Percentiles rank a stretch among this genome's conserved stretches.
phyloP scores from a whole-genome alignment of 1,140 invertebrate genomes.

The Yoshiicerus persimilis region DNA sequence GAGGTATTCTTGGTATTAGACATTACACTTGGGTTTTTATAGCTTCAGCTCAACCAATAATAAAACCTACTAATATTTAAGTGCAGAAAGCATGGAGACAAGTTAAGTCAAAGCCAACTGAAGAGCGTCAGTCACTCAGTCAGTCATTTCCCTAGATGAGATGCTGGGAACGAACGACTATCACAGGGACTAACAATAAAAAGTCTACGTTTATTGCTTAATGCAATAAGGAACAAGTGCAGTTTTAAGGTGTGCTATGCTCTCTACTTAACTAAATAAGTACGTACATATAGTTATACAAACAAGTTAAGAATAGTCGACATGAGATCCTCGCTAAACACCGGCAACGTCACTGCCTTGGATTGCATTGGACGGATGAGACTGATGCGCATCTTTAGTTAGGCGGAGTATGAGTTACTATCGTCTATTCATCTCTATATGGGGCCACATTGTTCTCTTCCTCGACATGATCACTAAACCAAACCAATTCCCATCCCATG shows the following conservation, averaged over 20 bases:
- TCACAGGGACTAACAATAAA: background rate
- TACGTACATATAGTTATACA: background rate
- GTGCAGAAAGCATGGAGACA: background rate
- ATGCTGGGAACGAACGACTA: background rate
- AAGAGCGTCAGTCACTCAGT: background rate
- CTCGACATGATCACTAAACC: background rate
- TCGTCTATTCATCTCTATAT: conserved; percentile 4
- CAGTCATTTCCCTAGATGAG: background rate
- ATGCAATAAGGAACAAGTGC: background rate
- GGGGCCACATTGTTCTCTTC: conserved; percentile 20
- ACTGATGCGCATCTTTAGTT: conserved; percentile 5
- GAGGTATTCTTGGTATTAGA: background rate
- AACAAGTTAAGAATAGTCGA: background rate
- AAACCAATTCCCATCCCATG: background rate
- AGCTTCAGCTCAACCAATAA: background rate
- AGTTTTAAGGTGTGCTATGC: background rate
- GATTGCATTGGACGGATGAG: background rate
- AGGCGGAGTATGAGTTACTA: conserved; percentile 21
- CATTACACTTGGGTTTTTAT: background rate
- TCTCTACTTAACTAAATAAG: background rate
- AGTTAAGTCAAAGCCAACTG: background rate
- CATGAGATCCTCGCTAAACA: background rate
- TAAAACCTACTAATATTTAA: background rate
- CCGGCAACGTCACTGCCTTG: background rate
- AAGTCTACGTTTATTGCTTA: background rate